Conservation (phyloP, 2,888 invertebrate genomes). For the Lydus trimaculatus region DNA sequence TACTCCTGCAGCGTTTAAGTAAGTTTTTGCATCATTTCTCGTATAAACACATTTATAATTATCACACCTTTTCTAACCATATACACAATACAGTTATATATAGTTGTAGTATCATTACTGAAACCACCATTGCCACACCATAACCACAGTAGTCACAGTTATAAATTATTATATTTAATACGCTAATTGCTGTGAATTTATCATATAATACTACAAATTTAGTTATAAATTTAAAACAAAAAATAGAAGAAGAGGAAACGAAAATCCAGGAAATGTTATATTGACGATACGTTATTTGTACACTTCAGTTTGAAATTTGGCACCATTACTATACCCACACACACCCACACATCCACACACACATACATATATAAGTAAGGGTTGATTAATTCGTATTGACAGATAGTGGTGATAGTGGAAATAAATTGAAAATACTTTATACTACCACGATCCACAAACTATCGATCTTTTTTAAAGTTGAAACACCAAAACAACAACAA, state of each 20-base stretch:
- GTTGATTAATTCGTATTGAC: background rate
- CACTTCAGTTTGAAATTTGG: background rate
- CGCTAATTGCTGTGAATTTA: background rate
- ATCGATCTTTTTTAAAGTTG: background rate
- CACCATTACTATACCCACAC: background rate
- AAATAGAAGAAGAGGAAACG: background rate
- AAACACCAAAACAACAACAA: background rate
- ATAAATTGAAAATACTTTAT: slow-evolving; percentile 2
- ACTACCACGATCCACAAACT: background rate
- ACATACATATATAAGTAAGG: too few species aligned
- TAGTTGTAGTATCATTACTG: background rate
- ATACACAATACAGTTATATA: background rate
- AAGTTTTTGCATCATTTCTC: background rate
- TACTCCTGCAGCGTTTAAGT: background rate
- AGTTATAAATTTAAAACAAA: background rate
- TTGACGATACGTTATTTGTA: background rate
- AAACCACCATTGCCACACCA: background rate
- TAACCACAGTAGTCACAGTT: background rate
- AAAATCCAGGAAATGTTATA: background rate
- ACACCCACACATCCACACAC: background rate
- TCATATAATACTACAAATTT: background rate
- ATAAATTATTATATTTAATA: background rate
- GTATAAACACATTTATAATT: background rate
- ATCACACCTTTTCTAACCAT: background rate
- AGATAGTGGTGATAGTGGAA: background rate